Evolutionary conservation across 2,113 vertebrate species (phyloP).

Genomic region (Symphodus melops): DNA sequence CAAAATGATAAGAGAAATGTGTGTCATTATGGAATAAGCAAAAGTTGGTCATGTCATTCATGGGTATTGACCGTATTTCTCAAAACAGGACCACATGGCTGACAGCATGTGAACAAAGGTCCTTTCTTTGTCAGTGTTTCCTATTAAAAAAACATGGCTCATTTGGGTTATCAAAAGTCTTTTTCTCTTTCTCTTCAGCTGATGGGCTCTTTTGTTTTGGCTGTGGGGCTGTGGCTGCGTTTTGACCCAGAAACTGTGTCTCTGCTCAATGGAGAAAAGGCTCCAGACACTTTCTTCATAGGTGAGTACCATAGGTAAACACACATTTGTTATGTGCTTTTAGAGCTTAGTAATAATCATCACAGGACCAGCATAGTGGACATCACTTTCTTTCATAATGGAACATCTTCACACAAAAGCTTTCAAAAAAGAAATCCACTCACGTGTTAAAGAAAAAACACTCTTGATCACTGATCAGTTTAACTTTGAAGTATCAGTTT

Average conservation of each 20-base stretch:
- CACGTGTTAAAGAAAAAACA: neutral
- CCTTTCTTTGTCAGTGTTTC: neutral
- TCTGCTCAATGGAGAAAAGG: slow-evolving; percentile 85
- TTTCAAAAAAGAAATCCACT: too few relatives aligned
- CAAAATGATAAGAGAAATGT: neutral
- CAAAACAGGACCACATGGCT: neutral
- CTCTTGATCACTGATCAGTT: neutral
- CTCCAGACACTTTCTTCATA: slow-evolving; percentile 91
- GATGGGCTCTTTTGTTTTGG: slow-evolving; percentile 91
- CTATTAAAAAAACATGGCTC: neutral
- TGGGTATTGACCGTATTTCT: neutral
- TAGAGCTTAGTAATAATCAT: too few relatives aligned
- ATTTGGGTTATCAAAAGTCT: neutral
- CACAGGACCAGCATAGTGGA: too few relatives aligned
- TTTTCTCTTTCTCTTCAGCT: slow-evolving; percentile 73
- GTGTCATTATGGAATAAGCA: neutral
- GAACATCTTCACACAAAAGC: too few relatives aligned
- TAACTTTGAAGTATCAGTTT: neutral
- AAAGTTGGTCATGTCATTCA: neutral
- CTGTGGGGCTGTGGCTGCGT: slow-evolving; percentile 94
- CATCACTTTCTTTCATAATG: too few relatives aligned
- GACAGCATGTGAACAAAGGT: neutral
- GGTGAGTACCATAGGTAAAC: slow-evolving; percentile 86
- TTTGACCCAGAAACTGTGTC: slow-evolving; percentile 89
- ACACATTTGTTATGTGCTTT: too few relatives aligned